Evolutionary conservation across 2,888 invertebrate species (phyloP), one percentile per base, ranked within the genome.

Genomic region (Lacanobia wlatinum): DNA sequence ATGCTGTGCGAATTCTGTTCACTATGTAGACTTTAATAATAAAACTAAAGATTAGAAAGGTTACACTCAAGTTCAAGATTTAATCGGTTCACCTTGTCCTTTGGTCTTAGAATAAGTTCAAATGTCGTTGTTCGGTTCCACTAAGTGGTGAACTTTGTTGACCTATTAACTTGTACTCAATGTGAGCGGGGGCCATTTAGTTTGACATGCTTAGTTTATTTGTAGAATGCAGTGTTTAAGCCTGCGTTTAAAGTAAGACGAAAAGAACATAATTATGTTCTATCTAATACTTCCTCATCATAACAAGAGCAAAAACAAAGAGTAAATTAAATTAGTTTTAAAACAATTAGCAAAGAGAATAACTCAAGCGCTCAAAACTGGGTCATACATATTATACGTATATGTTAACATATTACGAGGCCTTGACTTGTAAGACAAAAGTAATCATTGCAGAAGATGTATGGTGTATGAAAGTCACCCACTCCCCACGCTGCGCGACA

Each of bases 351-450:
- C 58, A 21, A 52, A 77, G 18, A 75, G 74, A 14, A 61, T 50
- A 56, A 28, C 61, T 60, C 60, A 40, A 61, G 67, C 38, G 55
- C 34, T 38, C 68, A 62, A 65, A 88, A 80, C 81, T 87, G 77
- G 86, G 88, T 79, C 85, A 84, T 62, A 82, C 78, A 6, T 43
- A 40, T 21, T 2, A 16, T 28, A 28, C 9, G 18, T 56, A 28
- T 14, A 10, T 82, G 71, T 73, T 79, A 73, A 75, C 73, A 80
- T 76, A 50, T 68, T 63, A 67, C 65, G 75, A 70, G 70, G 66
- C 89, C 89, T 90, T 89, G 89, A 65, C n/a, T 62, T 7, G 48
- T 69, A 46, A 76, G 82, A 87, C 87, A 88, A 86, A 82, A 84
- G 79, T 73, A 81, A 73, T 84, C 78, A 80, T 88, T 87, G 79